Base-by-base conservation (phyloP, 2,113 vertebrate species). In the Calidris pygmaea region DNA sequence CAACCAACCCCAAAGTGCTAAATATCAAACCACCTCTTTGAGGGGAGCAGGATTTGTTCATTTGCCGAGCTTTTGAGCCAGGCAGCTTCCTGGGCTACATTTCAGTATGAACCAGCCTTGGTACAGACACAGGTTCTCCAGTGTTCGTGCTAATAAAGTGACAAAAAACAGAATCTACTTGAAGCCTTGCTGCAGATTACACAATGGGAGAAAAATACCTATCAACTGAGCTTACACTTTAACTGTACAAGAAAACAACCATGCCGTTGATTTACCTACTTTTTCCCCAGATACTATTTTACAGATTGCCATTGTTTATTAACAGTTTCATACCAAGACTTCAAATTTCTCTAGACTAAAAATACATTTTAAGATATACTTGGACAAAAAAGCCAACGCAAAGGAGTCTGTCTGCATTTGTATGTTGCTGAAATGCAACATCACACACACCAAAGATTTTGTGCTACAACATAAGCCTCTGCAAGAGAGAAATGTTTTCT, bases 331-430 rank as follows among this genome's bases (percentile, higher is more conserved):
- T 32, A 91, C 7, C 19, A 81, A 85, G 26, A 56, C 18, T 86
- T 66, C 3, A 21, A 85, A 75, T 68, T 85, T 75, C 41, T 30
- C 72, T 60, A n/a, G 15, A 72, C 41, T 82, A 80, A 95, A 81
- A 92, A 34, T 24, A 45, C 8, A 72, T 83, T 91, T 97, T 56
- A 89, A 83, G 86, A 95, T 79, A 83, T 47, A 84, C 37, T 63
- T 52, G 17, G 73, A 56, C 82, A 71, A 88, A 60, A 92, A 95
- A 78, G 24, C 4, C n/a, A 23, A 50, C 3, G 4, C n/a, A 35
- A 93, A 75, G 67, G 66, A 50, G 23, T 55, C 65, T 70, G 70
- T 86, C 92, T 90, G 91, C 43, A 85, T 75, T 86, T 37, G 56
- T 73, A 71, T 65, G 21, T 67, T 70, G 79, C 45, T 83, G 43